Conservation (phyloP, 2,888 invertebrate species). For the Beris chalybata region DNA sequence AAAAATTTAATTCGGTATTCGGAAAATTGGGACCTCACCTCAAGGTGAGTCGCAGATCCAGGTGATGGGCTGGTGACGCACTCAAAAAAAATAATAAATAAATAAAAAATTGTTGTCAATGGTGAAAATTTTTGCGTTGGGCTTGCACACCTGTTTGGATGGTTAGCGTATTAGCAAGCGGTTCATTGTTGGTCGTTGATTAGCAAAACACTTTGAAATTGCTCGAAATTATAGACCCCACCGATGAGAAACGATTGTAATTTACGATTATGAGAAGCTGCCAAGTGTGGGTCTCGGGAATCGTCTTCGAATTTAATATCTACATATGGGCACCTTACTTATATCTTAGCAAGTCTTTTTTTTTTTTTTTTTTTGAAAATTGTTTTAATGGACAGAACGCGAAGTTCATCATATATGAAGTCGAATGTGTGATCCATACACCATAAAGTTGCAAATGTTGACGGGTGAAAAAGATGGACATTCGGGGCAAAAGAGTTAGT, state of each 20-base stretch:
- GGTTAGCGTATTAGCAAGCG: neutral
- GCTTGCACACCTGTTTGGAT: conserved; percentile 19
- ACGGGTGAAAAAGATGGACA: conserved; percentile 13
- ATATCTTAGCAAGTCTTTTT: too few relatives aligned
- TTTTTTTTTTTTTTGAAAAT: too few relatives aligned
- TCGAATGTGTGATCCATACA: conserved; percentile 2
- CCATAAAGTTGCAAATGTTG: neutral
- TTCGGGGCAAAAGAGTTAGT: conserved; percentile 3
- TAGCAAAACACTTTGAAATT: conserved; percentile 38
- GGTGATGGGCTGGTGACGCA: too few relatives aligned
- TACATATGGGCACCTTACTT: too few relatives aligned
- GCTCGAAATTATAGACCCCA: conserved; percentile 37
- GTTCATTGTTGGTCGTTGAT: conserved; percentile 30
- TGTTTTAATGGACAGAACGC: too few relatives aligned
- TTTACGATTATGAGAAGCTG: conserved; percentile 38
- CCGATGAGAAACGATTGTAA: conserved; percentile 35
- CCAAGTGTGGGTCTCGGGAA: conserved; percentile 20
- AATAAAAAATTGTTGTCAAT: conserved; percentile 1
- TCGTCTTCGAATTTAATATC: conserved; percentile 6
- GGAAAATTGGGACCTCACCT: too few relatives aligned
- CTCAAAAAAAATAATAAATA: too few relatives aligned
- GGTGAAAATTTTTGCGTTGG: neutral
- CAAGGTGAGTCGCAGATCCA: too few relatives aligned
- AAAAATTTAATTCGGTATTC: too few relatives aligned
- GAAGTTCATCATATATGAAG: conserved; percentile 2